These are phyloP conservation scores for Mola mola DNA, from an alignment of 2,113 vertebrate genomes.

Conservation along the genomic window DNA sequence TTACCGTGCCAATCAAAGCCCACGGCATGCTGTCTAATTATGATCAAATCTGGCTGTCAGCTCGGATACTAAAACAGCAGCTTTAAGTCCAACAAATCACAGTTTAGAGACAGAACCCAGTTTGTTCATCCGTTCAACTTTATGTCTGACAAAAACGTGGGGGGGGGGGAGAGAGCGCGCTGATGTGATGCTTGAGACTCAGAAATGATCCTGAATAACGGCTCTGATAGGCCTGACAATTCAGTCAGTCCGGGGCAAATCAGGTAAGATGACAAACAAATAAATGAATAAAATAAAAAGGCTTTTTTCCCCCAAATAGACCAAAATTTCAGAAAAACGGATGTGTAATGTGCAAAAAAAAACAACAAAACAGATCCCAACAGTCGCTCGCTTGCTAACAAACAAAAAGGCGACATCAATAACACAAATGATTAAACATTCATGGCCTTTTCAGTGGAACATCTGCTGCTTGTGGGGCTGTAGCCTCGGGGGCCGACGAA, in stretches of 20 bases:
- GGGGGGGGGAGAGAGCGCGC: conserved; percentile 36
- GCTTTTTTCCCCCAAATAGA: conserved; percentile 20
- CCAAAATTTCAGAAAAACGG: conserved; percentile 36
- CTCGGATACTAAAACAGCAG: conserved; percentile 99
- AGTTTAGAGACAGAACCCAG: conserved; percentile 87
- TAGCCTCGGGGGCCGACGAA: conserved; percentile 82
- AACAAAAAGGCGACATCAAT: conserved; percentile 86
- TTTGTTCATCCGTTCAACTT: conserved; percentile 86
- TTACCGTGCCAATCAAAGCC: conserved; percentile 99
- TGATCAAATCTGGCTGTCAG: conserved; percentile 99
- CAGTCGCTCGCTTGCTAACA: conserved; percentile 74
- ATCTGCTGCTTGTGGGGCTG: conserved; percentile 82
- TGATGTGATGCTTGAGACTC: conserved; percentile 60
- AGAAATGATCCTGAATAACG: conserved; percentile 53
- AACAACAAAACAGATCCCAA: conserved; percentile 59
- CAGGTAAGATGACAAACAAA: conserved; percentile 1
- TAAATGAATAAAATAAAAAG: conserved; percentile 1
- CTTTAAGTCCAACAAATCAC: conserved; percentile 99
- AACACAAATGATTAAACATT: conserved; percentile 90
- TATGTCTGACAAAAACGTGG: conserved; percentile 51
- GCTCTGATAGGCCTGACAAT: conserved; percentile 64
- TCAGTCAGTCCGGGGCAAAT: conserved; percentile 42
- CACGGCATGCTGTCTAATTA: conserved; percentile 99
- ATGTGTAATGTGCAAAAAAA: conserved; percentile 57
- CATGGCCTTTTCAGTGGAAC: conserved; percentile 85